Evolutionary conservation across 2,888 invertebrate species (phyloP).

Genomic region (Eupithecia vulgata): DNA sequence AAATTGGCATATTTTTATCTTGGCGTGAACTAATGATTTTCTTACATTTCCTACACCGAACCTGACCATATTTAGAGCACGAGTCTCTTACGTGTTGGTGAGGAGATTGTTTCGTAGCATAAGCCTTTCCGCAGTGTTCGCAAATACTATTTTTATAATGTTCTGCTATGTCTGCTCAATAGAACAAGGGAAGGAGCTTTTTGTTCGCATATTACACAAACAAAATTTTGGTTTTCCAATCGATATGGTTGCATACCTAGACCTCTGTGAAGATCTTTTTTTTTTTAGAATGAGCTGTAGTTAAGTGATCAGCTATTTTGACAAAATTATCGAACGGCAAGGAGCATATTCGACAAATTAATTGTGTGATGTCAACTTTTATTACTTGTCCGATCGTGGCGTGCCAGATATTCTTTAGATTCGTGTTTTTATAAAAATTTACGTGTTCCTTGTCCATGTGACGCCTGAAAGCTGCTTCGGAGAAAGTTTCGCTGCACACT

Average conservation of each 20-base stretch:
- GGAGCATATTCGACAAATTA: slow-evolving; percentile 61
- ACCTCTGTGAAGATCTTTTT: slow-evolving; percentile 55
- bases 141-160: slow-evolving; percentile 67
- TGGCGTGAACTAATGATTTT: slow-evolving; percentile 54
- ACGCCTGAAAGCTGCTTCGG: slow-evolving; percentile 53
- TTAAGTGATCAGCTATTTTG: slow-evolving; percentile 56
- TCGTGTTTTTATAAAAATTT: slow-evolving; percentile 31
- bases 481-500: slow-evolving; percentile 63
- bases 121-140: slow-evolving; percentile 67
- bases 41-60: slow-evolving; percentile 56
- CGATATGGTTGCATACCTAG: slow-evolving; percentile 65
- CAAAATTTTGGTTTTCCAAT: slow-evolving; percentile 48
- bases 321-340: slow-evolving; percentile 50
- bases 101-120: slow-evolving; percentile 55
- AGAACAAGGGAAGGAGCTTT: slow-evolving; percentile 57
- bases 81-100: slow-evolving; percentile 51
- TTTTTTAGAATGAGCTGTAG: slow-evolving; percentile 49
- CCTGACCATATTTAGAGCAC: slow-evolving; percentile 48
- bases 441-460: slow-evolving; percentile 54
- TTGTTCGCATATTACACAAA: slow-evolving; percentile 58
- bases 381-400: slow-evolving; percentile 43
- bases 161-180: slow-evolving; percentile 62
- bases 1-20: slow-evolving; percentile 38
- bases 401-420: slow-evolving; percentile 48
- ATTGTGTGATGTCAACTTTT: slow-evolving; percentile 63